Evolutionary conservation across 2,113 vertebrate genomes (phyloP).

Genomic region (Dicerorhinus sumatrensis): DNA sequence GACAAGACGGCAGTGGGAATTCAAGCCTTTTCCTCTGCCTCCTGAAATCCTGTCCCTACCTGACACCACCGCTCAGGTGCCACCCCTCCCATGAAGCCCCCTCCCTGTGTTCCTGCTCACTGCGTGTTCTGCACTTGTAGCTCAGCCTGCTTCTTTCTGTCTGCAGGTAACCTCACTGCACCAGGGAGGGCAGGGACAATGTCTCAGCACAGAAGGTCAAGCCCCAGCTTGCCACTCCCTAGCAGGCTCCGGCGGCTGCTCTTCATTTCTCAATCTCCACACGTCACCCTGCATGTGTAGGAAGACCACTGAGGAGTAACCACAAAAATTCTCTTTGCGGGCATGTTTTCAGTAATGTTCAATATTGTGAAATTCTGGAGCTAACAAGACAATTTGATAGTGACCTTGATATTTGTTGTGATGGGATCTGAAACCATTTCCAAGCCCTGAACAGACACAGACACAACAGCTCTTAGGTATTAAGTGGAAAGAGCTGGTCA

Average conservation of each 20-base stretch:
- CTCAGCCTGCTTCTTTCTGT: neutral
- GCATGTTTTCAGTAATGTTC: neutral
- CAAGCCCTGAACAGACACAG: neutral
- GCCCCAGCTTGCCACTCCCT: neutral
- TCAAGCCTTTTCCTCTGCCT: neutral
- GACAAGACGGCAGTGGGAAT: fast-evolving
- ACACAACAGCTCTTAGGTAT: neutral
- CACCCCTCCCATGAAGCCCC: neutral
- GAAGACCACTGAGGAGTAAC: neutral
- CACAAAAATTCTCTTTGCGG: neutral
- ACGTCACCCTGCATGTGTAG: neutral
- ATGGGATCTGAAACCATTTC: neutral
- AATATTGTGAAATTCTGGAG: neutral
- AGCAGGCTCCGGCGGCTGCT: neutral
- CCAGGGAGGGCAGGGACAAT: neutral
- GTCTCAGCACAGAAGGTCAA: neutral
- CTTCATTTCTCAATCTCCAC: neutral
- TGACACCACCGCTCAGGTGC: neutral
- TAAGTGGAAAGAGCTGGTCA: constrained; percentile 29
- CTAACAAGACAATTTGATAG: neutral
- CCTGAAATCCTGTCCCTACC: neutral
- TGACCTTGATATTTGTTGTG: constrained; percentile 11
- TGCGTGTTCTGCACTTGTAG: neutral
- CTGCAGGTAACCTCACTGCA: neutral
- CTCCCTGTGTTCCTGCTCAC: fast-evolving